Base-by-base conservation (phyloP, 2,113 vertebrate genomes). In the Phaethornis superciliosus region DNA sequence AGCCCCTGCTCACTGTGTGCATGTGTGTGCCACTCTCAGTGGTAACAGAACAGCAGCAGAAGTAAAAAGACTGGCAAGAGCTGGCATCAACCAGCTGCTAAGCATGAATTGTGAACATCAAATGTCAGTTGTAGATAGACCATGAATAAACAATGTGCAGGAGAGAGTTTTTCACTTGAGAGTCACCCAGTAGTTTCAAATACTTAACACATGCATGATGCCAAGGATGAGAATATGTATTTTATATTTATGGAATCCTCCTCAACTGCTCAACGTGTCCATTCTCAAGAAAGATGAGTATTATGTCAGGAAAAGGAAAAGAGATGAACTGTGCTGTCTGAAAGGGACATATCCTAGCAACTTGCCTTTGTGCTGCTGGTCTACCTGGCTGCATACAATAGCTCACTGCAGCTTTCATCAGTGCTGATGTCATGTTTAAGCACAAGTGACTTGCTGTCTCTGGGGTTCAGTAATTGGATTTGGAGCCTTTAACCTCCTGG, bases 401-500 rank as follows among this genome's bases (percentile, higher is more conserved):
- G 79, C 47, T 91, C 79, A 46, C 71, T 47, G 2, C 9, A 58
- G 67, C 33, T 90, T 74, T 68, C 77, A 82, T 84, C 82, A 47
- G 63, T 15, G 42, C 56, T 91, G 64, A 35, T 2, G 35, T 64
- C 76, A 78, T 23, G 35, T 85, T 93, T 90, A 91, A 91, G 56
- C 62, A 85, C 81, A 96, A 93, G 35, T 33, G 60, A 78, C 87
- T 93, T 75, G 52, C 27, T 88, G 49, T 82, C 71, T 93, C 72
- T 60, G 64, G 60, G 85, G 44, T 75, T 74, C 12, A 4, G 76
- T 95, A 95, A 93, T 81, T 89, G 94, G 56, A 94, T 95, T 91
- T 93, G 64, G 79, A 95, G n/a, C 90, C 94, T 96, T 95, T 96
- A 83, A 84, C 88, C 93, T 88, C 35, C 30, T n/a, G 70, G 91